Percentiles rank a stretch among this genome's conserved stretches.
These are phyloP conservation scores for Ariolimax columbianus DNA, from an alignment of 2,888 invertebrate genomes.

Conservation along the genomic window DNA sequence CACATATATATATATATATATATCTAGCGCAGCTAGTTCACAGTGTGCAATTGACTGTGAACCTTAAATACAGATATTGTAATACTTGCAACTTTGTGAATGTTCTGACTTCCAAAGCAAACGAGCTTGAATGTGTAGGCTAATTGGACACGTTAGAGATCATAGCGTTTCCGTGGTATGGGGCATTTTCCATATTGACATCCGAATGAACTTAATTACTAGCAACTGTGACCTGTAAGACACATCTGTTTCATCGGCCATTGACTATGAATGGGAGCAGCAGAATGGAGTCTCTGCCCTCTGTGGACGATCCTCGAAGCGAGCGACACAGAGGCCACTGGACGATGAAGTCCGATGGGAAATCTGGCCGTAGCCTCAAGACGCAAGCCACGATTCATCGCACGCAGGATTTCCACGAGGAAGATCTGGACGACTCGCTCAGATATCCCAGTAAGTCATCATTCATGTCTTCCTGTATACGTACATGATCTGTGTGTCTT, in stretches of 20 bases:
- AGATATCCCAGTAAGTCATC: conserved; percentile 24
- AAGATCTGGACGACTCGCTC: conserved; percentile 1
- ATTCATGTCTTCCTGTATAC: not conserved
- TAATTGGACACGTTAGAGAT: too few relatives aligned
- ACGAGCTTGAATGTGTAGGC: too few relatives aligned
- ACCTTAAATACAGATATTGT: too few relatives aligned
- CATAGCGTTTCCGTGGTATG: too few relatives aligned
- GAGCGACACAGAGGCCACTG: conserved; percentile 37
- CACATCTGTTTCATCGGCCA: not conserved
- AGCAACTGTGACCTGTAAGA: too few relatives aligned
- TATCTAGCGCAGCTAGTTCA: too few relatives aligned
- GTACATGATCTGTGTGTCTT: too few relatives aligned
- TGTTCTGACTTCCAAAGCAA: not conserved
- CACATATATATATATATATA: too few relatives aligned
- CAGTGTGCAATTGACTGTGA: too few relatives aligned
- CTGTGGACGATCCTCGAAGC: not conserved
- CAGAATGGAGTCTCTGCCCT: not conserved
- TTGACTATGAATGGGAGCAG: not conserved
- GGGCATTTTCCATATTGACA: too few relatives aligned
- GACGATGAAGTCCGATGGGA: conserved; percentile 40
- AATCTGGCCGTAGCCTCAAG: conserved; percentile 34
- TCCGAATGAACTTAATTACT: too few relatives aligned
- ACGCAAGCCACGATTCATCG: conserved; percentile 37
- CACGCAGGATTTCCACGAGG: conserved; percentile 19
- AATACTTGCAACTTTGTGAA: not conserved